Percentiles rank a stretch among this genome's conserved stretches.
Evolutionary conservation across 2,888 invertebrate genomes (phyloP).

Genomic region (Phaedon cochleariae): DNA sequence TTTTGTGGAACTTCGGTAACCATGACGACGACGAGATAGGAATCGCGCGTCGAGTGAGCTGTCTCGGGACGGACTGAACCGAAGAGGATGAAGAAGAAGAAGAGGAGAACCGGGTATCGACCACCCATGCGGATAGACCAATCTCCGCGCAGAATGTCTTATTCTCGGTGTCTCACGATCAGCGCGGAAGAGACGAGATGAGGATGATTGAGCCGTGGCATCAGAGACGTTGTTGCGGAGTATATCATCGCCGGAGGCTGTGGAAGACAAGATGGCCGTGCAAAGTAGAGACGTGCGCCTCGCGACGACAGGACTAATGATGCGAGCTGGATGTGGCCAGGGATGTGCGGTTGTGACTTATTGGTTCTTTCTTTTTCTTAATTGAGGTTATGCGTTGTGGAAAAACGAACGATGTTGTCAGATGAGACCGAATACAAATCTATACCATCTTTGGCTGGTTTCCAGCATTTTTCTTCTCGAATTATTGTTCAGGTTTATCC

Average conservation of each 20-base stretch:
- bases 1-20: slow-evolving; percentile 18
- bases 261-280: slow-evolving; percentile 49
- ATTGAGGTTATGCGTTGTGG: too few species aligned
- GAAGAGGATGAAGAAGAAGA: slow-evolving; percentile 38
- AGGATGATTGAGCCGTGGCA: slow-evolving; percentile 62
- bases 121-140: slow-evolving; percentile 64
- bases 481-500: too few species aligned
- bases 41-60: slow-evolving; percentile 47
- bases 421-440: too few species aligned
- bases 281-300: slow-evolving; percentile 50
- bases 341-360: too few species aligned
- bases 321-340: slow-evolving; percentile 46
- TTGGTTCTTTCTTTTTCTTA: too few species aligned
- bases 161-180: slow-evolving; percentile 62
- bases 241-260: slow-evolving; percentile 29
- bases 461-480: too few species aligned
- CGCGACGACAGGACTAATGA: slow-evolving; percentile 52
- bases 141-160: slow-evolving; percentile 63
- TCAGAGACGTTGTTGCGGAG: slow-evolving; percentile 56
- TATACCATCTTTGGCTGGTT: too few species aligned
- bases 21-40: slow-evolving; percentile 42
- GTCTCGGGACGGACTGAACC: slow-evolving; percentile 51
- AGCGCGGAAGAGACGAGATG: slow-evolving; percentile 59
- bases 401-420: too few species aligned
- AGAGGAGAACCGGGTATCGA: slow-evolving; percentile 48